Evolutionary conservation across 2,113 vertebrate species (phyloP).

Genomic region (Eidolon helvum): DNA sequence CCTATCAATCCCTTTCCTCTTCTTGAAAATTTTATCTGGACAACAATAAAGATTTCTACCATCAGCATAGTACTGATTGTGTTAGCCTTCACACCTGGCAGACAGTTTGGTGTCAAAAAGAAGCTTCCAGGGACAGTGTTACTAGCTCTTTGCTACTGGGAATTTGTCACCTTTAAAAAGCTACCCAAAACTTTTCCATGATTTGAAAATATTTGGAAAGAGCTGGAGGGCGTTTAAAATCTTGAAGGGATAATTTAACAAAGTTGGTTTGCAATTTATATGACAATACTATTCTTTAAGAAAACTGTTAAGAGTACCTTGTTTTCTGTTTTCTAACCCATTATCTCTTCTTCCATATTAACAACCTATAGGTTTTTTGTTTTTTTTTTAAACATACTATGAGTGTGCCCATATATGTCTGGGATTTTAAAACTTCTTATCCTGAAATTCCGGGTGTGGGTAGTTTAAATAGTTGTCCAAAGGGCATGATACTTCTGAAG

Average conservation of each 20-base stretch:
- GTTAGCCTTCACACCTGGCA: background rate
- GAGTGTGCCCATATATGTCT: background rate
- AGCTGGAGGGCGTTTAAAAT: background rate
- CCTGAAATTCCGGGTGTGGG: slow-evolving; percentile 26
- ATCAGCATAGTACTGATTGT: background rate
- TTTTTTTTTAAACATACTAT: background rate
- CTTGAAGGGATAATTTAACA: background rate
- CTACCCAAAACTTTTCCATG: background rate
- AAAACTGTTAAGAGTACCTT: background rate
- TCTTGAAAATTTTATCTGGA: background rate
- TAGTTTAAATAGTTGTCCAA: background rate
- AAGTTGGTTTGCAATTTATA: background rate
- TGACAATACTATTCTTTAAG: background rate
- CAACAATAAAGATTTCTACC: background rate
- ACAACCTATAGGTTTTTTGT: background rate
- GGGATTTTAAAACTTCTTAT: background rate
- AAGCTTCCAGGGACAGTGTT: background rate
- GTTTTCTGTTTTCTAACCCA: background rate
- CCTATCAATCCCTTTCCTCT: background rate
- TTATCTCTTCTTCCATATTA: background rate
- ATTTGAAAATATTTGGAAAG: background rate
- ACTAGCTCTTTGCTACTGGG: background rate
- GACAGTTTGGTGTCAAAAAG: background rate
- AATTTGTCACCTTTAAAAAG: background rate
- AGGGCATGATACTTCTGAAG: background rate